phyloP scores from a whole-genome alignment of 2,888 invertebrate genomes.

The Andricus quercusramuli region DNA sequence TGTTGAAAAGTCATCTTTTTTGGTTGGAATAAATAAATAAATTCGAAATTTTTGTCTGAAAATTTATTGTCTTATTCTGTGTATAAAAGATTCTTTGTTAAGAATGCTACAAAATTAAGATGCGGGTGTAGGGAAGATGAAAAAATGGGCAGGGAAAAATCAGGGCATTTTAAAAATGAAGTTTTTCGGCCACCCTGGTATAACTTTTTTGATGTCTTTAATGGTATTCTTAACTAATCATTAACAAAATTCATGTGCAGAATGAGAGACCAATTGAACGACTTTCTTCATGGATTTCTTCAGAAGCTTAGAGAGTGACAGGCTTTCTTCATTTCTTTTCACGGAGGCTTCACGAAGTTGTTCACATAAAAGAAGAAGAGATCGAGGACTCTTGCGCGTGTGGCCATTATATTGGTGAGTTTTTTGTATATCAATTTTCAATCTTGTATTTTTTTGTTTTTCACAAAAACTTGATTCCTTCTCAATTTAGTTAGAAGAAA shows the following conservation, averaged over 20 bases:
- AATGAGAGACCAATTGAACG: constrained; percentile 15
- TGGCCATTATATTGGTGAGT: constrained; percentile 17
- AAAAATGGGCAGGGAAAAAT: too few relatives aligned
- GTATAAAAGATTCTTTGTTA: too few relatives aligned
- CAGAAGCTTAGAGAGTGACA: constrained; percentile 9
- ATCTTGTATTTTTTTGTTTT: background rate
- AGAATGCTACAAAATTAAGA: too few relatives aligned
- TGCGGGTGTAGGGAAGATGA: too few relatives aligned
- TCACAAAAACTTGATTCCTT: background rate
- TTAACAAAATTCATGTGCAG: background rate
- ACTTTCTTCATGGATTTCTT: constrained; percentile 18
- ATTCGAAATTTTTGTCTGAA: too few relatives aligned
- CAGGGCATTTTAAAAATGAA: too few relatives aligned
- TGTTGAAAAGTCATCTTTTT: too few relatives aligned
- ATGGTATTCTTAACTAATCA: too few relatives aligned
- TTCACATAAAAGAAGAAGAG: constrained; percentile 19
- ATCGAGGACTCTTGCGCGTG: background rate
- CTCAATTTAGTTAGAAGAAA: background rate
- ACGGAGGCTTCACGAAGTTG: constrained; percentile 4
- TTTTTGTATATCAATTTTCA: background rate
- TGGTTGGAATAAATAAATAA: too few relatives aligned
- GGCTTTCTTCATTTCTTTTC: constrained; percentile 6
- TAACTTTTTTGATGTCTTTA: background rate
- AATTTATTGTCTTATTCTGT: too few relatives aligned
- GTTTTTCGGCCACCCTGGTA: too few relatives aligned